Base-by-base conservation (phyloP, 2,113 vertebrate genomes). In the Varanus salvator region DNA sequence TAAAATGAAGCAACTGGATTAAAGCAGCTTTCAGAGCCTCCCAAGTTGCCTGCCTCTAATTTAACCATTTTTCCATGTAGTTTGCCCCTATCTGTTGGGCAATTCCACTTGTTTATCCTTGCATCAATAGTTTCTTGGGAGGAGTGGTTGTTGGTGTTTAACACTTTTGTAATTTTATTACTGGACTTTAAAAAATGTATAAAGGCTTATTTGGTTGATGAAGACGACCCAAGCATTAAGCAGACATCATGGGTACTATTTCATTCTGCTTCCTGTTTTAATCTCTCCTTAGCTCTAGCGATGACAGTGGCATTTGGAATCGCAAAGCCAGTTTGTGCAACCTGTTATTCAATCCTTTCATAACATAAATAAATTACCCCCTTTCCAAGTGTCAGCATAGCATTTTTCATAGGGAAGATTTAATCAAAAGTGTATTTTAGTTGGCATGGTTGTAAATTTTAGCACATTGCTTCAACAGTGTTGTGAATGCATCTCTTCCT, bases 391-490 rank as follows among this genome's bases (percentile, higher is more conserved):
- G 12, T 90, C 87, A 86, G 85, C 31, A 14, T 84, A 1, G 14
- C 44, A 54, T 86, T 90, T 94, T 89, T 91, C 88, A 66, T 72
- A 88, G 12, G 80, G 34, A 74, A n/a, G 6, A 1, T 82, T 88
- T 92, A 93, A 92, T 94, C 75, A 94, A 7, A 52, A 93, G 72
- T 92, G 81, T 94, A 50, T 71, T 93, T 91, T 90, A 87, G 38
- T 69, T 92, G 90, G 69, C 80, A 50, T 68, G 3, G 4, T 75
- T 93, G 27, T 95, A 78, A 92, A 93, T 95, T 95, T 92, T 89
- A 44, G 82, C 68, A 25, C 76, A 0, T 1, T 76, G 29, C 29
- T 83, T 23, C 9, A 92, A 31, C 71, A 29, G 3, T 75, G 6
- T 69, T 87, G 52, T 21, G 72, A 6, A 76, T 72, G 1, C 69